Base-by-base conservation (phyloP, 2,113 vertebrate species). In the Eudorcas thomsonii region DNA sequence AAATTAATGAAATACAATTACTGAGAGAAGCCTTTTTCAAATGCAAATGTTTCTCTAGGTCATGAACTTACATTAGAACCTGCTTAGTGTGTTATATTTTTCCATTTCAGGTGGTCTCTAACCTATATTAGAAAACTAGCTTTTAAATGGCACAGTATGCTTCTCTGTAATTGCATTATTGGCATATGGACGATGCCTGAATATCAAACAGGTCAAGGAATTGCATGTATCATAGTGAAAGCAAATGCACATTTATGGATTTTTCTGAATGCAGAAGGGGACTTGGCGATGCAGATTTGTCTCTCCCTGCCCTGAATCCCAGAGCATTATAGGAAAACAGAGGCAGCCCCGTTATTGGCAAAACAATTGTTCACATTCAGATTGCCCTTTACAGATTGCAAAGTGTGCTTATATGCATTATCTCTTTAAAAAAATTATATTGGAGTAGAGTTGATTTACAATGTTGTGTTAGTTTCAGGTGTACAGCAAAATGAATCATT, bases 1-100 rank as follows among this genome's bases (percentile, higher is more conserved):
- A 96, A 91, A 93, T 33, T 7, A 2, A 91, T 94, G 67, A 57
- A 92, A 81, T 96, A 17, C 48, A 96, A n/a, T 94, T 91, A 81
- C 36, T 80, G 77, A 90, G 84, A 50, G 62, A 52, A 48, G 36
- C 43, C 91, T 96, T 80, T 62, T 97, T 98, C 64, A 97, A 98
- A 98, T 88, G 55, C 83, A 30, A 59, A 55, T 26, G 1, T 5
- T 89, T 96, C 77, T 97, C 23, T 95, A 88, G 78, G 60, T 97
- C n/a, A 88, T 21, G 26, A n/a, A 45, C 17, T 60, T 36, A 28
- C 5, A 14, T 59, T 1, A 15, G 95, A 52, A 89, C 59, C 25
- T 86, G 21, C 3, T 33, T 28, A 0, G 45, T 1, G 23, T 78
- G 15, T 85, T 48, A 4, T 17, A 15, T 19, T 57, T 71, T 45